These are phyloP conservation scores for Drosophila bipectinata DNA, from an alignment of 1,140 invertebrate genomes.

Conservation along the genomic window DNA sequence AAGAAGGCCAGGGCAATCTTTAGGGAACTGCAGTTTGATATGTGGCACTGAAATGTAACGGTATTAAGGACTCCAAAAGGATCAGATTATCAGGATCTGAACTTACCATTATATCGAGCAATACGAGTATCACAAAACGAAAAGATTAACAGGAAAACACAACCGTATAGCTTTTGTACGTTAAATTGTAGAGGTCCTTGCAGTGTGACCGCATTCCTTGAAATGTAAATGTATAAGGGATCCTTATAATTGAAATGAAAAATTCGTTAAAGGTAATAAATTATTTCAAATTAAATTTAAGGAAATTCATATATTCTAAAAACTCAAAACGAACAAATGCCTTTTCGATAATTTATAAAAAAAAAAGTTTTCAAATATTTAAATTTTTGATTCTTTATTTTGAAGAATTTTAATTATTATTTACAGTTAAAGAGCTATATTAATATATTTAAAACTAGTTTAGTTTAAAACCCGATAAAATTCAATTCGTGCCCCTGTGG, in stretches of 20 bases:
- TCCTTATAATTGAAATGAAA: background rate
- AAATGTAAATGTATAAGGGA: background rate
- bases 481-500: no score
- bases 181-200: constrained; percentile 21
- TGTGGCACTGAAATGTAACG: constrained; percentile 38
- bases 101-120: constrained; percentile 19
- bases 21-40: constrained; percentile 55
- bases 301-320: no score
- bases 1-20: constrained; percentile 54
- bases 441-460: no score
- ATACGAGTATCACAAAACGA: constrained; percentile 29
- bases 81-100: background rate
- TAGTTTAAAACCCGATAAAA: no score
- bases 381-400: no score
- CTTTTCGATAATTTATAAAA: no score
- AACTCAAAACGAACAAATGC: no score
- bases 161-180: constrained; percentile 22
- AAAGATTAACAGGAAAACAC: constrained; percentile 28
- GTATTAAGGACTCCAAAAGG: background rate
- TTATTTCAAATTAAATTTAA: no score
- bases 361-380: no score
- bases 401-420: no score
- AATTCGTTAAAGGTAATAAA: no score
- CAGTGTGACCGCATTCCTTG: constrained; percentile 12
- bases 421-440: no score